Base-by-base conservation (phyloP, 2,113 vertebrate genomes). In the Pangasianodon hypophthalmus region DNA sequence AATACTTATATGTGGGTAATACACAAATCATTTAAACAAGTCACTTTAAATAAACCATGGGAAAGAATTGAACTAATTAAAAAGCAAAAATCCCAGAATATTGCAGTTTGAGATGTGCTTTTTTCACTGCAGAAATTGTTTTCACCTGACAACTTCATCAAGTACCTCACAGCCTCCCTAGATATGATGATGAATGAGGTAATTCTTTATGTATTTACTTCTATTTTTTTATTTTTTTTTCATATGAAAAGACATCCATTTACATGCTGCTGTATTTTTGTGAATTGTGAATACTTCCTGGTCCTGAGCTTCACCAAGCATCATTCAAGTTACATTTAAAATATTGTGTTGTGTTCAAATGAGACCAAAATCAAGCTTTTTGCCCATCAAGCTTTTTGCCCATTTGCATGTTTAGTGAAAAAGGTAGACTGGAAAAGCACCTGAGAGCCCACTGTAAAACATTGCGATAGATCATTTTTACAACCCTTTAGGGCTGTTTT, bases 141-240 rank as follows among this genome's bases (percentile, higher is more conserved):
- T 90, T 94, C 95, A 19, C 89, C 92, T 11, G 94, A 95, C 46
- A 94, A 58, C 84, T 96, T 95, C 67, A 92, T 95, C 79, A 62
- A 87, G 26, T 77, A 94, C 90, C 89, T 95, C 87, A 94, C 92
- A 0, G 92, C 88, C 46, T 92, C 94, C 82, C 92, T 96, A 32
- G 93, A 95, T 50, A 80, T 93, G 92, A 92, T 96, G 93, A 94
- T 93, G 91, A 87, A 93, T 16, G 92, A 95, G 94, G 95, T 95
- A 8, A 90, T 58, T 69, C 21, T 52, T 46, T 85, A 46, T 4
- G 2, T 73, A 73, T 82, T 50, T 46, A 54, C 46, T 69, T 64
- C 6, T 41, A 2, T 75, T 24, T 73, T 19, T 18, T 5, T 16
- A 6, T 8, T 4, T 44, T 56, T 19, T 18, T 4, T 5, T 18